Conservation (phyloP, 92 coral and sea anemone genomes). For the Bergia sp. region DNA sequence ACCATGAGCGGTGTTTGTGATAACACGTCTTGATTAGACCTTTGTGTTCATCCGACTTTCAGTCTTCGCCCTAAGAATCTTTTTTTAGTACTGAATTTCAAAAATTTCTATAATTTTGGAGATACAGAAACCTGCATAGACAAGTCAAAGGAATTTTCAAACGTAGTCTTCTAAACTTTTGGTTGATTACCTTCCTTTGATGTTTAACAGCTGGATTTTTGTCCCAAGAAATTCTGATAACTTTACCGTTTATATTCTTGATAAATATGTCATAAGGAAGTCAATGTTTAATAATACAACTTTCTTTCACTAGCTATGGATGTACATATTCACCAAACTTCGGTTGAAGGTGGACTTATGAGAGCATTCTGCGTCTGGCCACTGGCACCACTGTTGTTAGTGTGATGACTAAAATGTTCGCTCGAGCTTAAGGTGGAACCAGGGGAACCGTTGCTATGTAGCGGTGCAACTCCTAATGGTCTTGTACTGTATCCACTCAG, state of each 20-base stretch:
- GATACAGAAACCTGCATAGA: not conserved
- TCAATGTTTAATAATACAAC: not conserved
- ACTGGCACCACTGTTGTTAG: constrained; percentile 20
- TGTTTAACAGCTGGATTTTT: not conserved
- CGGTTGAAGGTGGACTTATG: constrained; percentile 64
- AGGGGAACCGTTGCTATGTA: constrained; percentile 39
- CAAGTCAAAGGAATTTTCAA: constrained; percentile 1
- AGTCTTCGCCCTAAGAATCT: not conserved
- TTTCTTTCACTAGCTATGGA: constrained; percentile 44
- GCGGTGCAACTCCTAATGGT: constrained; percentile 2
- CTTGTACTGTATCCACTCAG: constrained; percentile 10
- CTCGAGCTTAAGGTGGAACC: constrained; percentile 33
- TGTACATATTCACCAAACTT: constrained; percentile 71
- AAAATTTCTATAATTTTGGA: not conserved
- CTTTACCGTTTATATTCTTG: not conserved
- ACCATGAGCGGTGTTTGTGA: constrained; percentile 46
- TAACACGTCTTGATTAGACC: constrained; percentile 7
- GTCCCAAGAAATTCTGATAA: not conserved
- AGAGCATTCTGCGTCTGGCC: constrained; percentile 62
- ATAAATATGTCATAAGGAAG: not conserved
- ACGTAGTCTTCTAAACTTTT: not conserved
- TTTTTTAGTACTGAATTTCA: not conserved
- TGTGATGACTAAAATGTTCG: constrained; percentile 25
- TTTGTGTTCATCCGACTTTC: constrained; percentile 36
- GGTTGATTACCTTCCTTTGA: not conserved